Conservation (phyloP, 2,888 invertebrate genomes). For the Brachyptera putata region DNA sequence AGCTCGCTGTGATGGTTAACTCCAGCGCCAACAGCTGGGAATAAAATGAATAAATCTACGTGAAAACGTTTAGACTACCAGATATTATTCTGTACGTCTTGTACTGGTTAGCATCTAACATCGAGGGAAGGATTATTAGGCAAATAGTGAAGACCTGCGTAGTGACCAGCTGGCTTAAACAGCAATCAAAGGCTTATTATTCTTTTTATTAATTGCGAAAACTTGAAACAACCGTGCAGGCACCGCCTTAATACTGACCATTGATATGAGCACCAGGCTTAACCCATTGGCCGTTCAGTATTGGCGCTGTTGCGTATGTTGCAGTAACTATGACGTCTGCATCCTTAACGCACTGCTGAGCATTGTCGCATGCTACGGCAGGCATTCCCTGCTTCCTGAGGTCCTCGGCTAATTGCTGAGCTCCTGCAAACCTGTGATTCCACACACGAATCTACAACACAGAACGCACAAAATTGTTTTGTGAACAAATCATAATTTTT, state of each 20-base stretch:
- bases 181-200: too few species aligned
- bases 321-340: constrained; percentile 62
- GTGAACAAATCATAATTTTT: neutral
- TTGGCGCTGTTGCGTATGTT: constrained; percentile 50
- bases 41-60: too few species aligned
- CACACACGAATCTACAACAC: constrained; percentile 49
- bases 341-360: constrained; percentile 49
- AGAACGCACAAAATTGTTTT: neutral
- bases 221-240: too few species aligned
- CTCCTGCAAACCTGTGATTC: constrained; percentile 47
- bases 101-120: too few species aligned
- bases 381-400: constrained; percentile 35
- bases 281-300: constrained; percentile 51
- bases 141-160: too few species aligned
- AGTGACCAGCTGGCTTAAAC: too few species aligned
- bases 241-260: constrained; percentile 47
- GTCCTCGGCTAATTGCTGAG: constrained; percentile 41
- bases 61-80: too few species aligned
- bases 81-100: too few species aligned
- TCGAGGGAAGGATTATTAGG: too few species aligned
- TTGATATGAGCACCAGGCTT: constrained; percentile 57
- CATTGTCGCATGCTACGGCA: constrained; percentile 39
- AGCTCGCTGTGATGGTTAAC: constrained; percentile 51
- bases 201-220: too few species aligned
- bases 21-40: constrained; percentile 56